Base-by-base conservation (phyloP, 2,113 vertebrate species). In the Bufo gargarizans region DNA sequence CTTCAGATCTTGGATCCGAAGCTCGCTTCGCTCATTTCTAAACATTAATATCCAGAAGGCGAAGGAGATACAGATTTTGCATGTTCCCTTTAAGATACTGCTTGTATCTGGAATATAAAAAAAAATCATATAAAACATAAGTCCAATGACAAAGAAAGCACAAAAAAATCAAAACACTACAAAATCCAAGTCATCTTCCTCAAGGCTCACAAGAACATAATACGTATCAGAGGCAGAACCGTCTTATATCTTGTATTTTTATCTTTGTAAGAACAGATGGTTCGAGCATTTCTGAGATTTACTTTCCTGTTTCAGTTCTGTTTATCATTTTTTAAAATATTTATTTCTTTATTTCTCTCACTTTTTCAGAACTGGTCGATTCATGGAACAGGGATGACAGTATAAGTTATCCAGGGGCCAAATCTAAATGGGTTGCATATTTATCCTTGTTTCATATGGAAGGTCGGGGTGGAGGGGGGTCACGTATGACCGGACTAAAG, bases 281-380 rank as follows among this genome's bases (percentile, higher is more conserved):
- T 91, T 91, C 90, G 91, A 86, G 77, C 94, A 93, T 93, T 93
- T 90, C 93, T 93, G 93, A 89, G 91, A 91, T 93, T 92, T 86
- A 49, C 43, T 85, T 92, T 93, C 87, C 87, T 77, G 45, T 91
- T 86, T 88, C 81, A 17, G 6, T 43, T 89, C 90, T 58, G 79
- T 91, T 71, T 90, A 89, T 92, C 90, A 59, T 89, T 13, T 89
- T 88, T 76, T 89, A 91, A 33, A 33, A 33, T 33, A 33, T 89
- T 82, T 89, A 85, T 92, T 92, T 55, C 84, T 91, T 91, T 89
- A 91, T 92, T 93, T 92, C 90, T 88, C 89, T 91, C 90, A 94
- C 91, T 94, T 95, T 94, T 92, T 95, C 93, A 93, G 93, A 95
- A 94, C 94, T 95, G 94, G 93, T 95, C 93, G 92, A 94, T 95